Base-by-base conservation (phyloP, 2,888 invertebrate species). In the Lysandra coridon region DNA sequence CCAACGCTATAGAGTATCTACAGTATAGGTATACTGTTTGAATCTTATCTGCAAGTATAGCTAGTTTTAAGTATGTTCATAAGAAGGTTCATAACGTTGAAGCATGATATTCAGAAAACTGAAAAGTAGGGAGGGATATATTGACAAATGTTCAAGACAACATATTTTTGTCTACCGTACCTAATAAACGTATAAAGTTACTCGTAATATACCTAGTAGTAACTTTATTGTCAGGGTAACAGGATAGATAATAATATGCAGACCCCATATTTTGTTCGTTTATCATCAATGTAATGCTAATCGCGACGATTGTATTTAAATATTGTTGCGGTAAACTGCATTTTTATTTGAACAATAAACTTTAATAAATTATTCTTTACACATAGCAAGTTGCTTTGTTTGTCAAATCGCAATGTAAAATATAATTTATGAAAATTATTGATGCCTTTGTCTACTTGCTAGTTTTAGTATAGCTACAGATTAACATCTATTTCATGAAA, bases 321-420 rank as follows among this genome's bases (percentile, higher is more conserved):
- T 69, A 14, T 69, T 33, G 33, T 69, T 69, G 33, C 69, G 69
- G 69, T 69, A 33, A 33, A 69, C 23, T 17, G 17, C 14, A n/a
- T 62, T 23, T 64, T 33, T 69, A 69, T 69, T 69, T 69, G 17
- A 69, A 69, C 69, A 69, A 69, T 69, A 69, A 69, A 64, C 30
- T 23, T 10, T 14, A 33, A 12, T 1, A 69, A 37, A 37, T 14
- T 37, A 37, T 69, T 69, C 33, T 33, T 69, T 37, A 37, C 33
- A 69, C 69, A 17, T 69, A 69, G 2, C 33, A 69, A 69, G 69
- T 33, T 37, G 33, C 33, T 69, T 69, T 37, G 30, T 69, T 37
- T 69, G 14, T 69, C 33, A 33, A 69, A 33, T 69, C 1, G 5
- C 69, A 69, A 14, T 69, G 33, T 5, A 33, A 64, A 33, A 33